phyloP scores from a whole-genome alignment of 2,797 vertebrate genomes.

The Falco naumanni region DNA sequence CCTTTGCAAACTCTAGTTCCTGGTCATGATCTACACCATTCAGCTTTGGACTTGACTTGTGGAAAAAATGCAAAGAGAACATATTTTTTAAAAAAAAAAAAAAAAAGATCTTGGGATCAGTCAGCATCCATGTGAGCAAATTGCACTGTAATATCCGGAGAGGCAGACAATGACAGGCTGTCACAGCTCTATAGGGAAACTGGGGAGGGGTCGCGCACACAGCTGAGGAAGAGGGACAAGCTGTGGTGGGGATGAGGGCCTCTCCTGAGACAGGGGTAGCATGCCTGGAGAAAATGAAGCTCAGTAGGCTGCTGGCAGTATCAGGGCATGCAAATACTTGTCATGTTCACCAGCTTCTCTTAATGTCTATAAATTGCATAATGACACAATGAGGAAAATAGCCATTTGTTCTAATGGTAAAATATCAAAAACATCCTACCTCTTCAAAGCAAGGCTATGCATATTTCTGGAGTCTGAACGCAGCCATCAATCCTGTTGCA shows the following conservation, averaged over 20 bases:
- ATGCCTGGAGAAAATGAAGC: neutral
- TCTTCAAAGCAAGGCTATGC: neutral
- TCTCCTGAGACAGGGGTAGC: neutral
- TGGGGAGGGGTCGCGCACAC: neutral
- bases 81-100: too few relatives aligned
- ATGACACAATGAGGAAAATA: neutral
- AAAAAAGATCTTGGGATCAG: neutral
- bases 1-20: neutral
- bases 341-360: neutral
- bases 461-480: neutral
- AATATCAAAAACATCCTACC: neutral
- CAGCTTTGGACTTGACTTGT: neutral
- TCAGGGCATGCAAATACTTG: constrained; percentile 2
- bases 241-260: neutral
- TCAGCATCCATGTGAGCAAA: neutral
- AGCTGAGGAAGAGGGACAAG: neutral
- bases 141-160: neutral
- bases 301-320: neutral
- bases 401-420: neutral
- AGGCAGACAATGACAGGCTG: neutral
- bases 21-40: neutral
- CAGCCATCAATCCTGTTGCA: neutral
- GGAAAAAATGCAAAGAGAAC: neutral
- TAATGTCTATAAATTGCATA: neutral
- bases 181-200: neutral